phyloP scores from a whole-genome alignment of 1,140 invertebrate species.

The Copidosoma floridanum region DNA sequence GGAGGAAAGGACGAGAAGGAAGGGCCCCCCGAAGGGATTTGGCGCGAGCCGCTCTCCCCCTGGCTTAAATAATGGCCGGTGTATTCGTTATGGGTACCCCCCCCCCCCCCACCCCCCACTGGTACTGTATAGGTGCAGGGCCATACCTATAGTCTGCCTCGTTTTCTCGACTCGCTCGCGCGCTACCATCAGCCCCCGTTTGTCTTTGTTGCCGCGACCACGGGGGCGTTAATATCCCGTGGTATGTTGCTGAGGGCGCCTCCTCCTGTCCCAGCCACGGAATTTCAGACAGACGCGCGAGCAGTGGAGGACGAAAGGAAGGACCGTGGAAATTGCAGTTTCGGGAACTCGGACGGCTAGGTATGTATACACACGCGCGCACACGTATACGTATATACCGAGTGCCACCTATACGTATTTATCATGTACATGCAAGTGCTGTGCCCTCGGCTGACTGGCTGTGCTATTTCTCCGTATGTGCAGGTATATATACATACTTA shows the following conservation, averaged over 20 bases:
- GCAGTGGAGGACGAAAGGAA: neutral
- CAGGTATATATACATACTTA: too few relatives aligned
- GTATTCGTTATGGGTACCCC: neutral
- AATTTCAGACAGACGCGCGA: neutral
- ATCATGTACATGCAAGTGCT: too few relatives aligned
- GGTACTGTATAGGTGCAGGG: neutral
- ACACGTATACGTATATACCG: neutral
- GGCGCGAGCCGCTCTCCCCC: neutral
- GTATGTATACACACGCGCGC: neutral
- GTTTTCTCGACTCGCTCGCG: slow-evolving; percentile 1
- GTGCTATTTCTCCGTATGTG: too few relatives aligned
- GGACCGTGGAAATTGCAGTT: slow-evolving; percentile 16
- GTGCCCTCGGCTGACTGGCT: too few relatives aligned
- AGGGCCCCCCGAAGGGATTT: slow-evolving; percentile 10
- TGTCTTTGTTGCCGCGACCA: slow-evolving; percentile 10
- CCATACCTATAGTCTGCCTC: neutral
- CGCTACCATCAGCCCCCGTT: too few relatives aligned
- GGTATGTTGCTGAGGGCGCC: slow-evolving; percentile 2
- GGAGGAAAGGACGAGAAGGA: neutral
- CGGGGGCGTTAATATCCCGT: slow-evolving; percentile 21
- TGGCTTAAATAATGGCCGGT: slow-evolving; percentile 19
- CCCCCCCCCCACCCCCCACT: neutral
- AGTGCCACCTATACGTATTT: too few relatives aligned
- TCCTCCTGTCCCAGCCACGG: neutral
- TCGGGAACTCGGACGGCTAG: slow-evolving; percentile 9